Base-by-base conservation (phyloP, 2,797 vertebrate genomes). In the Babyrousa celebensis region DNA sequence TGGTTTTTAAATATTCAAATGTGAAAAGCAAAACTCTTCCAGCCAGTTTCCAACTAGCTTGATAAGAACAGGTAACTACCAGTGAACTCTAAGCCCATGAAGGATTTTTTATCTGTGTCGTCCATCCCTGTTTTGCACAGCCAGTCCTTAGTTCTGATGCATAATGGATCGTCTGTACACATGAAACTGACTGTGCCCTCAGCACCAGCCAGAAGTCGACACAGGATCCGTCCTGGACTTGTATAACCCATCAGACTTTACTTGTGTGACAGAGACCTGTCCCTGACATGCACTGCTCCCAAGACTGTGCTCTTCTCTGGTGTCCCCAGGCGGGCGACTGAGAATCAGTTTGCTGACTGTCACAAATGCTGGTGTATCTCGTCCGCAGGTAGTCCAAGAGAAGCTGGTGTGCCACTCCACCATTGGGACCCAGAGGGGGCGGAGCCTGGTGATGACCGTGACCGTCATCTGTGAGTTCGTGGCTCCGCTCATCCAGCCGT, bases 391-490 rank as follows among this genome's bases (percentile, higher is more conserved):
- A 21, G 99, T 99, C 71, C 98, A 43, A 67, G 99, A 99, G 94
- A 97, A 96, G 84, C 98, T 99, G 91, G 91, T 99, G 25, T 99
- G 99, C 90, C 98, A 98, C 0, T 98, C 98, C 52, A 77, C 99
- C 1, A 90, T 99, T 11, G 99, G 99, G 6, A 62, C 92, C 0
- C 97, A 98, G 60, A 96, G 91, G 15, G 95, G 77, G 16, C 98
- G 96, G 54, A 96, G 98, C n/a, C 95, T 96, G 74, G 98, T 99
- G 89, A 99, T 99, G 98, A 97, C 98, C 0, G 99, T 99, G 23
- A 98, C 99, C 1, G 14, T 99, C 60, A 98, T 86, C 4, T 99
- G 99, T 23, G 96, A 98, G 23, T 99, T 99, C 17, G 95, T 99
- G 60, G 97, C 99, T 0, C 99, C 99, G 0, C 5, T 99, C 1